Evolutionary conservation across 2,888 invertebrate genomes (phyloP), one percentile per base, ranked within the genome.

Genomic region (Colostygia pectinataria): DNA sequence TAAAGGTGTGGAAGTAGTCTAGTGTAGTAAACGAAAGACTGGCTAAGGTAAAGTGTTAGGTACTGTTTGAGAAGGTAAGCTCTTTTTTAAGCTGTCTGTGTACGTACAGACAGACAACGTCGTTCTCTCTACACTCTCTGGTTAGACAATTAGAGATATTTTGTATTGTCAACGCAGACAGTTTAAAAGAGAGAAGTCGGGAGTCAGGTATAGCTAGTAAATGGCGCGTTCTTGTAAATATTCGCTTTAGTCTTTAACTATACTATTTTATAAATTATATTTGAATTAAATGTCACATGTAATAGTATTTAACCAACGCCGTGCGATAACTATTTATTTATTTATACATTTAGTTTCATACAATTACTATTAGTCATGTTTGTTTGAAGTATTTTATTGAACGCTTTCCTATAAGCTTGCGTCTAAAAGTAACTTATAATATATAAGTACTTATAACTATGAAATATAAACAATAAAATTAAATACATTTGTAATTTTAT

Each of bases 1-100:
- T n/a, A n/a, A n/a, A n/a, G n/a, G n/a, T n/a, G n/a, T n/a, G n/a
- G n/a, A n/a, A n/a, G n/a, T 39, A 46, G 38, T 56, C 54, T 82
- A 80, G 81, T 72, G 84, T 87, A 86, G 84, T 71, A 87, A 88
- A 80, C 84, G 87, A 89, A 89, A 88, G 89, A 89, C 89, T 89
- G 88, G 88, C 80, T 85, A 84, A 83, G 74, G 84, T 85, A 80
- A 80, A 63, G 80, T 75, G 70, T 66, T 69, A 75, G 76, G 69
- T 69, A 64, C 63, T 61, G 61, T 47, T 62, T 60, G 60, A 55
- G 57, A 52, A 28, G 61, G 54, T 41, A 29, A 14, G 53, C 43
- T 27, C 37, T 43, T 42, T 37, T 24, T 5, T 33, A 25, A 27
- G 24, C 42, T 56, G 57, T 44, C 58, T 57, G 45, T 37, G 47